phyloP scores from a whole-genome alignment of 2,888 invertebrate genomes.

The Trissoscelio sp. region DNA sequence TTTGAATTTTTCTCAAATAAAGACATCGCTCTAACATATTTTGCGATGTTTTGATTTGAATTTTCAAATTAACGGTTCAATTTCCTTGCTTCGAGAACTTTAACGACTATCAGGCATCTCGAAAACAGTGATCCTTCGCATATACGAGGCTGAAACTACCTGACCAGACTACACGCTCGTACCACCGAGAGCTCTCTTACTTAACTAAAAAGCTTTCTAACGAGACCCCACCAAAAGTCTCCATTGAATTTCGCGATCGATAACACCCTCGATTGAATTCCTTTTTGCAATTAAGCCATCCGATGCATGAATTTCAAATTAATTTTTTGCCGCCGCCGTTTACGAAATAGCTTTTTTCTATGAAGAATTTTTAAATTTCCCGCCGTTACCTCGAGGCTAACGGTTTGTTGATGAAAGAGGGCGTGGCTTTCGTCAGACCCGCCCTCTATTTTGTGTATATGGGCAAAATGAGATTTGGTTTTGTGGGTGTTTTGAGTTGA shows the following conservation, averaged over 20 bases:
- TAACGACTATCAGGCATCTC: conserved; percentile 18
- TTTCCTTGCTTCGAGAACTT: conserved; percentile 10
- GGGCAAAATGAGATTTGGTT: too few relatives aligned
- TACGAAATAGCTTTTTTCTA: neutral
- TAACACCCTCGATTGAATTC: conserved; percentile 21
- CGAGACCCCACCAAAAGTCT: conserved; percentile 63
- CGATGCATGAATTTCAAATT: conserved; percentile 5
- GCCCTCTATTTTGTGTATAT: too few relatives aligned
- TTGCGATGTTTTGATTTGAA: conserved; percentile 15
- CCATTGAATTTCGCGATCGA: conserved; percentile 36
- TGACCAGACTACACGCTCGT: conserved; percentile 33
- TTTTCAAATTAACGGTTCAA: conserved; percentile 34
- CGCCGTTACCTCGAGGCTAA: neutral
- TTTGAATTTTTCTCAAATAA: conserved; percentile 3
- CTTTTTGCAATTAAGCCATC: conserved; percentile 25
- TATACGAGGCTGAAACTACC: conserved; percentile 21
- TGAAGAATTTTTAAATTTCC: conserved; percentile 24
- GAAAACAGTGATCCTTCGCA: conserved; percentile 24
- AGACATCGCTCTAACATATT: conserved; percentile 1
- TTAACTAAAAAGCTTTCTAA: conserved; percentile 76
- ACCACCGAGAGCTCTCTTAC: conserved; percentile 59
- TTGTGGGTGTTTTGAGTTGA: too few relatives aligned
- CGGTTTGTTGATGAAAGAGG: conserved; percentile 15
- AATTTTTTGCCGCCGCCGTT: conserved; percentile 2
- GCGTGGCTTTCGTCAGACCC: neutral